A percentile compares a stretch with the other conserved stretches of the same genome.
phyloP scores from a whole-genome alignment of 2,797 vertebrate species.

The Crocidura indochinensis region DNA sequence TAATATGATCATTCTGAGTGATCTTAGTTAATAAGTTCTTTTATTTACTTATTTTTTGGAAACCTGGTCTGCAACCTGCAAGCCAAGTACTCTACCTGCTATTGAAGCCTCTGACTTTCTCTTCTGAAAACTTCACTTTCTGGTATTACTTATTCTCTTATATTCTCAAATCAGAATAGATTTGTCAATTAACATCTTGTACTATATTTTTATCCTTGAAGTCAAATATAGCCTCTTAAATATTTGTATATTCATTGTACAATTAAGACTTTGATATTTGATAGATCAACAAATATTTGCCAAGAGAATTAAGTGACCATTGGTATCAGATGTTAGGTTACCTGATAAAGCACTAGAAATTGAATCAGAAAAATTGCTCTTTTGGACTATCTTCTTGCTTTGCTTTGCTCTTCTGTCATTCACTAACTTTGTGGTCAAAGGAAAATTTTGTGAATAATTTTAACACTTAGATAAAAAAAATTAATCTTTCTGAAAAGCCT shows the following conservation, averaged over 20 bases:
- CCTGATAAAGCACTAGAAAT: neutral
- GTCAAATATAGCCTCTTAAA: conserved; percentile 16
- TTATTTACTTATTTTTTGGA: neutral
- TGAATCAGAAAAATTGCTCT: neutral
- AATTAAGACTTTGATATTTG: neutral
- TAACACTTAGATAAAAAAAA: conserved; percentile 56
- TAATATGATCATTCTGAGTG: conserved; percentile 1
- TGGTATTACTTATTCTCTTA: conserved; percentile 16
- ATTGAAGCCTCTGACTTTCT: too few relatives aligned
- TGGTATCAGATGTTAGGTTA: neutral
- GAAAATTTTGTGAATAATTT: conserved; percentile 27
- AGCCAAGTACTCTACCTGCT: neutral
- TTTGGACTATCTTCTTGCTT: too few relatives aligned
- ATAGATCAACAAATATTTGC: conserved; percentile 51
- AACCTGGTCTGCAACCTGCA: neutral
- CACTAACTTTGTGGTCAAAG: neutral
- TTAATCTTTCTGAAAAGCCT: conserved; percentile 34
- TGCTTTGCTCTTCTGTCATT: neutral
- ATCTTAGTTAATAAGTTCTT: conserved; percentile 53
- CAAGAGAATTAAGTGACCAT: conserved; percentile 15
- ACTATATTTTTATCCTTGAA: conserved; percentile 39
- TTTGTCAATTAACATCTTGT: conserved; percentile 15
- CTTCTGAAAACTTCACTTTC: neutral
- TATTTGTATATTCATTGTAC: conserved; percentile 40
- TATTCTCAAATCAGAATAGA: neutral